Conservation (phyloP, 2,888 invertebrate genomes). For the Heteropelma amictum region DNA sequence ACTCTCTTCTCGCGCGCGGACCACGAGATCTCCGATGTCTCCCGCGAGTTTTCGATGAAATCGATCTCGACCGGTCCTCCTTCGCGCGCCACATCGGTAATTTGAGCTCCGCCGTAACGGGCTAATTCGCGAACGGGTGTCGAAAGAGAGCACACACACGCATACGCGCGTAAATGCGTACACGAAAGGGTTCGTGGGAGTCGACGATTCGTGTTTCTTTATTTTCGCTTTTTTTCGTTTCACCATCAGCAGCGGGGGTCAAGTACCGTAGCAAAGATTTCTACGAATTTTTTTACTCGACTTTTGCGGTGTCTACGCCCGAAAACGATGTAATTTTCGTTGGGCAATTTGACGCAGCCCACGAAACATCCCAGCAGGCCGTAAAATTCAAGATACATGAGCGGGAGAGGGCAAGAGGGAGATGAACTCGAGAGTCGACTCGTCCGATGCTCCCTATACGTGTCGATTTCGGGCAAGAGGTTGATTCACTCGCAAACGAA, state of each 20-base stretch:
- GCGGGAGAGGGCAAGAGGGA: background rate
- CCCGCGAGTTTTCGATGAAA: constrained; percentile 26
- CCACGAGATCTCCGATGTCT: constrained; percentile 22
- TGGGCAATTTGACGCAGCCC: constrained; percentile 45
- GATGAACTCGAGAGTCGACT: constrained; percentile 7
- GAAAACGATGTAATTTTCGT: constrained; percentile 40
- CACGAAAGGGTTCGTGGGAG: constrained; percentile 48
- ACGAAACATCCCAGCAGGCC: constrained; percentile 43
- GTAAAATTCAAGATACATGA: constrained; percentile 37
- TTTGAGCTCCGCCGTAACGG: background rate
- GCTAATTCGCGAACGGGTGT: constrained; percentile 16
- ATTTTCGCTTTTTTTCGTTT: background rate
- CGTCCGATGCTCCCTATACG: constrained; percentile 20
- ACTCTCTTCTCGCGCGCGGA: background rate
- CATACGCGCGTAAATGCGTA: too few species aligned
- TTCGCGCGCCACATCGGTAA: constrained; percentile 14
- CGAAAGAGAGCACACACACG: background rate
- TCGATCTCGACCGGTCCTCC: constrained; percentile 38
- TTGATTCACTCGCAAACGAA: background rate
- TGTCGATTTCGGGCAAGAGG: constrained; percentile 3
- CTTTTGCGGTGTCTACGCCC: background rate
- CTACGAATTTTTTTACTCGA: constrained; percentile 42
- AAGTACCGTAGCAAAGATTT: constrained; percentile 39
- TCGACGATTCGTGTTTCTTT: constrained; percentile 16
- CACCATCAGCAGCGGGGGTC: constrained; percentile 11